These are phyloP conservation scores for Tholera decimalis DNA, from an alignment of 2,888 invertebrate genomes.

Conservation along the genomic window DNA sequence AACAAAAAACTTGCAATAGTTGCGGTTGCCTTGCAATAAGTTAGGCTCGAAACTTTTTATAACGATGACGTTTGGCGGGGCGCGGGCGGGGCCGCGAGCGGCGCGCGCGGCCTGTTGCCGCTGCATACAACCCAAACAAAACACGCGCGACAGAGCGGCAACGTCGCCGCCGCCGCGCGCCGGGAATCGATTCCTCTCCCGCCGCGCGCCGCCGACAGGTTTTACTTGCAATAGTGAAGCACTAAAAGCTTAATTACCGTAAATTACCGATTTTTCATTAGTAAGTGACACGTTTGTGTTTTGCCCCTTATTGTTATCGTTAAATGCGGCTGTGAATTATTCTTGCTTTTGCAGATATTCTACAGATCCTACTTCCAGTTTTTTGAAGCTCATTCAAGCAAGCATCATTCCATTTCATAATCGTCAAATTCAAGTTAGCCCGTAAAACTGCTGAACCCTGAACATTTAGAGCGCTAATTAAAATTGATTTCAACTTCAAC, in stretches of 20 bases:
- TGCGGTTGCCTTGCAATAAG: constrained; percentile 54
- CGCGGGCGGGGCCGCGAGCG: constrained; percentile 26
- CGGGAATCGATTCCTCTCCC: constrained; percentile 82
- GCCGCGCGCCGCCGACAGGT: constrained; percentile 73
- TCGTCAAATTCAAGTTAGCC: not conserved
- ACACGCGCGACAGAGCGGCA: constrained; percentile 85
- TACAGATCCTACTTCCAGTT: not conserved
- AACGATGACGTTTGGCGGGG: constrained; percentile 67
- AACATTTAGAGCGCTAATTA: constrained; percentile 5
- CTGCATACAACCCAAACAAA: constrained; percentile 87
- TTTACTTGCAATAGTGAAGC: constrained; percentile 82
- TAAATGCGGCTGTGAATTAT: constrained; percentile 8
- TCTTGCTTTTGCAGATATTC: constrained; percentile 8
- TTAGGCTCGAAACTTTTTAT: constrained; percentile 66
- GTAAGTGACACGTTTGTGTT: constrained; percentile 54
- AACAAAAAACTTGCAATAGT: constrained; percentile 52
- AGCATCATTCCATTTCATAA: not conserved
- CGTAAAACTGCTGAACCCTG: not conserved
- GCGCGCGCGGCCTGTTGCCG: constrained; percentile 74
- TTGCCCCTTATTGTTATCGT: constrained; percentile 39
- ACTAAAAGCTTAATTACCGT: constrained; percentile 84
- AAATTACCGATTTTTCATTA: constrained; percentile 80
- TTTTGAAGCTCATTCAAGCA: not conserved
- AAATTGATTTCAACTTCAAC: constrained; percentile 24
- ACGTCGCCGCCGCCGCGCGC: constrained; percentile 77